phyloP scores from a whole-genome alignment of 2,797 vertebrate genomes.

The Myoxocephalus aenaeus region DNA sequence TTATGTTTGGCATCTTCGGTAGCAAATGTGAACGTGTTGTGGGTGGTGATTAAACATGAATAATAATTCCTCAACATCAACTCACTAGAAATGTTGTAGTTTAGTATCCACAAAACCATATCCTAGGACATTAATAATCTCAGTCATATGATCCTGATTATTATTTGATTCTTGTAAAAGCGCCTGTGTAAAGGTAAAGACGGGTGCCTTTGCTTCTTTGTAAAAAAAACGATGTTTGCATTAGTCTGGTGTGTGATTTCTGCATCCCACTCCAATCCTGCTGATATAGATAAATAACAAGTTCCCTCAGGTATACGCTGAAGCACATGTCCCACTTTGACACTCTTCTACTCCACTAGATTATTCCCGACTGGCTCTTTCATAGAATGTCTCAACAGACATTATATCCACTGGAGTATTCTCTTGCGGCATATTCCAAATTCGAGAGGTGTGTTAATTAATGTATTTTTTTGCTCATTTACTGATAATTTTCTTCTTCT shows the following conservation, averaged over 20 bases:
- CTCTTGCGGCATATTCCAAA: slow-evolving; percentile 18
- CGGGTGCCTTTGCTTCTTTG: slow-evolving; percentile 3
- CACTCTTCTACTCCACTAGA: slow-evolving; percentile 23
- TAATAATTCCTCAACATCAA: slow-evolving; percentile 13
- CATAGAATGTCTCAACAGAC: slow-evolving; percentile 41
- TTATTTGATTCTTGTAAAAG: slow-evolving; percentile 10
- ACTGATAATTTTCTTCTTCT: slow-evolving; percentile 4
- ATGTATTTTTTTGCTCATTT: slow-evolving; percentile 3
- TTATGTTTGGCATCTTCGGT: slow-evolving; percentile 26
- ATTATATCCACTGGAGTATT: slow-evolving; percentile 46
- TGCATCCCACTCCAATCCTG: slow-evolving; percentile 30
- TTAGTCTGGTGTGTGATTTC: slow-evolving; percentile 13
- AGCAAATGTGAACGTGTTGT: slow-evolving; percentile 20
- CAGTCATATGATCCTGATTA: neutral
- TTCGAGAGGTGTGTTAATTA: neutral
- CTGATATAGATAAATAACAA: slow-evolving; percentile 38
- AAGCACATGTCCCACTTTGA: slow-evolving; percentile 46
- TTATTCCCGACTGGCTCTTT: slow-evolving; percentile 34
- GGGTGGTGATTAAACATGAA: slow-evolving; percentile 8
- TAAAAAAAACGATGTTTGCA: slow-evolving; percentile 32
- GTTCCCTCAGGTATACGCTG: slow-evolving; percentile 39
- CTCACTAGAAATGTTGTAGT: slow-evolving; percentile 13
- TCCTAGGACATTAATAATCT: slow-evolving; percentile 3
- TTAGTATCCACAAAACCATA: neutral
- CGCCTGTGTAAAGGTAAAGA: slow-evolving; percentile 7